Percentiles rank a stretch among this genome's conserved stretches.
These are phyloP conservation scores for Cromileptes altivelis DNA, from an alignment of 2,113 vertebrate species.

Conservation along the genomic window DNA sequence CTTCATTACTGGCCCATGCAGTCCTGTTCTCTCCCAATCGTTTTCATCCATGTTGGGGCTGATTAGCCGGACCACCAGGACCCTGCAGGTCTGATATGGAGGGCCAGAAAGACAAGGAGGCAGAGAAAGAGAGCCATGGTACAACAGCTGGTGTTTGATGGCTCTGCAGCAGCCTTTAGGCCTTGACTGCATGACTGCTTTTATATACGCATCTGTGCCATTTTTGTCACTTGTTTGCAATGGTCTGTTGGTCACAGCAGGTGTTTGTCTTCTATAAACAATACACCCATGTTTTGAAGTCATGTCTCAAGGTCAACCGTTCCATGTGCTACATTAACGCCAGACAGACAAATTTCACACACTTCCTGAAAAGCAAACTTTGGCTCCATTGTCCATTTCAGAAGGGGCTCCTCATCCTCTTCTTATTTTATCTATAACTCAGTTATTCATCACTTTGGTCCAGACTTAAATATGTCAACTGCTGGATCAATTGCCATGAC, in stretches of 20 bases:
- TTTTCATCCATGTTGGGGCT: neutral
- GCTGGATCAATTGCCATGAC: neutral
- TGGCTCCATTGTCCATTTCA: no score
- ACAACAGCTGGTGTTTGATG: slow-evolving; percentile 9
- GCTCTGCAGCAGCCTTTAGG: neutral
- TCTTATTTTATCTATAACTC: no score
- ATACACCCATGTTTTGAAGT: neutral
- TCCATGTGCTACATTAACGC: neutral
- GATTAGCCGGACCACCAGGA: neutral
- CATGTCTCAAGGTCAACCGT: neutral
- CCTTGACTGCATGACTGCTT: neutral
- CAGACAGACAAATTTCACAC: no score
- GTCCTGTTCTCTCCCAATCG: neutral
- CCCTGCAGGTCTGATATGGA: neutral
- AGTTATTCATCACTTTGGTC: neutral
- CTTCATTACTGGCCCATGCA: slow-evolving; percentile 16
- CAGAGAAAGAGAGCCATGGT: neutral
- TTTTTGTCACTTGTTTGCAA: neutral
- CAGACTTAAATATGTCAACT: neutral
- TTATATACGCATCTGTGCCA: neutral
- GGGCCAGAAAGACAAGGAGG: neutral
- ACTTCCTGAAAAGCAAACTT: no score
- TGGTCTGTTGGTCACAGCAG: neutral
- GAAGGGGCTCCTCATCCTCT: no score
- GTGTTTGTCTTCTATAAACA: neutral